Evolutionary conservation across 2,113 vertebrate genomes (phyloP), one percentile per base, ranked within the genome.

Genomic region (Microtus pennsylvanicus): DNA sequence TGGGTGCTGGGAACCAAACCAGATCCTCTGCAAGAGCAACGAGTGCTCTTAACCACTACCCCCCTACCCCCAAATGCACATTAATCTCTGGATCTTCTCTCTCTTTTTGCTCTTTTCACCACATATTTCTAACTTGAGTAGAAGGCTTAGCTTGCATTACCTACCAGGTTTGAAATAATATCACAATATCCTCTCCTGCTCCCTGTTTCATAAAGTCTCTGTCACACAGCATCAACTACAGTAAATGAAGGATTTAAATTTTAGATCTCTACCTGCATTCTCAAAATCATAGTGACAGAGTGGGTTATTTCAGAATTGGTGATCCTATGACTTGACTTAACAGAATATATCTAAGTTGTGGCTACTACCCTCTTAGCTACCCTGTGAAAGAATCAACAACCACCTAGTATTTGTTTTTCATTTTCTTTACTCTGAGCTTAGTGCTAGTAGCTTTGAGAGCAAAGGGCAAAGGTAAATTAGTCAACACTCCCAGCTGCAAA

Each of bases 381-480:
- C 45, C 14, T 78, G 42, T 47, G 12, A 55, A 91, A 55, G 30
- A 45, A 87, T 11, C 65, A 12, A 69, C 78, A 86, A 52, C 4
- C 45, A 63, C 42, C 1, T 5, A 67, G n/a, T 16, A 69, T 47
- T 87, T 80, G 30, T 10, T 80, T 78, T 81, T 80, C 50, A 80
- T 28, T 14, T 90, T 80, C 35, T 87, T 24, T 78, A 1, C 28
- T 52, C 35, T 19, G 55, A n/a, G 16, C 7, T 52, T 74, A 22
- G 22, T 55, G 65, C 52, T 65, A 74, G 16, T 7, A 80, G 12
- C 28, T 90, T 55, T 3, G 52, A 42, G 61, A 89, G n/a, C n/a
- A n/a, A n/a, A n/a, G n/a, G n/a, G 61, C 38, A 95, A 93, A 50
- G 11, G n/a, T 47, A 90, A 87, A 50, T 78, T 38, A 45, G n/a